Percentiles rank a stretch among this genome's conserved stretches.
Evolutionary conservation across 2,888 invertebrate species (phyloP).

Genomic region (Eremobia ochroleuca): DNA sequence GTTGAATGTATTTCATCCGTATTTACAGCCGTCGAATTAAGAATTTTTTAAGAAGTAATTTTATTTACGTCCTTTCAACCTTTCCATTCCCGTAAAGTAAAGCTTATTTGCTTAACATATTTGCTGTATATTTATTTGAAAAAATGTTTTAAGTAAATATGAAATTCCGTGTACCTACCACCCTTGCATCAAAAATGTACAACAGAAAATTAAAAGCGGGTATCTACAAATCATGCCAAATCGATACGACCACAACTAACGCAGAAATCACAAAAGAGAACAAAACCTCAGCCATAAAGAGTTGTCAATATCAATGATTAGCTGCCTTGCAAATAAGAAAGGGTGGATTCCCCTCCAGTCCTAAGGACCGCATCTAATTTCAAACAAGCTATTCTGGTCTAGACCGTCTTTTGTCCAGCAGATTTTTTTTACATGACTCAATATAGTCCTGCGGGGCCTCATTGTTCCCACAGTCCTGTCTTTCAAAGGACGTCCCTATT

Average conservation of each 20-base stretch:
- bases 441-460: constrained; percentile 78
- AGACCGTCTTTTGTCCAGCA: constrained; percentile 78
- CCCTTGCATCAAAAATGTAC: not conserved
- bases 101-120: not conserved
- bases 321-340: constrained; percentile 54
- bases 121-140: not conserved
- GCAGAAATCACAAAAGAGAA: constrained; percentile 25
- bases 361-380: constrained; percentile 76
- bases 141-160: not conserved
- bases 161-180: not conserved
- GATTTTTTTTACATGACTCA: constrained; percentile 81
- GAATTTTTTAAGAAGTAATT: constrained; percentile 25
- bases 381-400: constrained; percentile 79
- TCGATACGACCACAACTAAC: not conserved
- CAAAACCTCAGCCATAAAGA: constrained; percentile 13
- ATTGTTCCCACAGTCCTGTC: constrained; percentile 81
- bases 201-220: not conserved
- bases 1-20: constrained; percentile 29
- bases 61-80: not conserved
- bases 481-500: constrained; percentile 73
- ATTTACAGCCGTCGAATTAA: constrained; percentile 38
- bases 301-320: constrained; percentile 52
- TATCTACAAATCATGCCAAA: constrained; percentile 1
- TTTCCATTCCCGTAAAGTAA: not conserved
- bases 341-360: constrained; percentile 35